Base-by-base conservation (phyloP, 1,140 invertebrate genomes). In the Anoplolepis gracilipes region DNA sequence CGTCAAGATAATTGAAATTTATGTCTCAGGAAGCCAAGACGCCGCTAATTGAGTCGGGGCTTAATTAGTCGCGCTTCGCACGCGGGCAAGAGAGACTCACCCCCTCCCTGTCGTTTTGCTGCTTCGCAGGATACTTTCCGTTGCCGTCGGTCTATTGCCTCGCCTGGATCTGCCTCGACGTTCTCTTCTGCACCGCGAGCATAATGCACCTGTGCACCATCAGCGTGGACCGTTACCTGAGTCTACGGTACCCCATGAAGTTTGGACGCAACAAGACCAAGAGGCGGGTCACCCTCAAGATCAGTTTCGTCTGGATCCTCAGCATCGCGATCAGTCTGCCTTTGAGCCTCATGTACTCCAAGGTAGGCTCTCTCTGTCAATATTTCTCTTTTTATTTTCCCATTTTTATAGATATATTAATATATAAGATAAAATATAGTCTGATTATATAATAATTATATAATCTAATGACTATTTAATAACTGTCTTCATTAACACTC, bases 151-250 rank as follows among this genome's bases (percentile, higher is more conserved):
- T 97, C 30, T 98, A 97, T 93, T 98, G 98, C 92, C 96, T 98
- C 49, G 96, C 96, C n/a, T 98, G 98, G 98, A 97, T 98, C 73
- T 98, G 97, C 90, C 95, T 98, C 90, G 99, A 99, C 95, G 98
- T 99, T 0, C 95, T 99, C 0, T 99, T 99, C 92, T 99, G 98
- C 93, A 99, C 98, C 0, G 98, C 98, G 0, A 99, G 98, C 73
- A 99, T 99, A 92, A 98, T 99, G 97, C 98, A 99, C 94, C 96
- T 99, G 30, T 99, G 98, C 94, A 99, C 98, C 73, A 99, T 99
- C 93, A 98, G 98, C 89, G 97, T 99, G 87, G 98, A 99, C 95
- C 96, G 98, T 89, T 98, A 98, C 93, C 96, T 98, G 8, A 98
- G 97, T 22, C 95, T 98, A 25, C 96, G 97, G 11, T 98, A 98